Percentiles rank a stretch among this genome's conserved stretches.
Conservation (phyloP, 2,888 invertebrate species). For the Catocala sponsa region DNA sequence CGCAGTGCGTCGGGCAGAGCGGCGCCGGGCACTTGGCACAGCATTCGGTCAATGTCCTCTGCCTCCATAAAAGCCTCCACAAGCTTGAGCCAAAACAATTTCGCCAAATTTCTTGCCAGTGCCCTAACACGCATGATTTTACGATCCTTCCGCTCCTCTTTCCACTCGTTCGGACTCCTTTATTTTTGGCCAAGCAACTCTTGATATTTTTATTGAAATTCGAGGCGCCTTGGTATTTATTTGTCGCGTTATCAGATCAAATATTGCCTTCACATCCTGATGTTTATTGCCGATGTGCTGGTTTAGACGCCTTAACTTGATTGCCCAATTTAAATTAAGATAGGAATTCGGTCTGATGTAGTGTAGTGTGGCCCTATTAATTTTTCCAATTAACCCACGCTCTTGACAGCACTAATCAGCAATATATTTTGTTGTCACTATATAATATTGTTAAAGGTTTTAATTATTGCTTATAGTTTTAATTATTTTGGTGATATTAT, state of each 20-base stretch:
- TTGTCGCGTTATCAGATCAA: constrained; percentile 71
- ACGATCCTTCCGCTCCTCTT: constrained; percentile 72
- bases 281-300: constrained; percentile 57
- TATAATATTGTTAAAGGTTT: constrained; percentile 10
- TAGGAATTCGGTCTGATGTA: constrained; percentile 43
- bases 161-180: constrained; percentile 64
- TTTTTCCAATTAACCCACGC: constrained; percentile 35
- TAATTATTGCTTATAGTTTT: constrained; percentile 1
- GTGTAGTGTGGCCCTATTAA: constrained; percentile 39
- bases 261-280: constrained; percentile 62
- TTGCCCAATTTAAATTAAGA: constrained; percentile 42
- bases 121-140: constrained; percentile 83
- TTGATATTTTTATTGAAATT: constrained; percentile 75
- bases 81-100: constrained; percentile 85
- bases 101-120: constrained; percentile 83
- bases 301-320: constrained; percentile 50
- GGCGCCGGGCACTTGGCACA: constrained; percentile 86
- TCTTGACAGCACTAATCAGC: constrained; percentile 39
- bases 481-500: background rate
- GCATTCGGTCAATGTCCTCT: constrained; percentile 83
- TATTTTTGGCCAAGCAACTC: constrained; percentile 67
- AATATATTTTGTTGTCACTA: constrained; percentile 28
- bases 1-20: constrained; percentile 81
- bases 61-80: constrained; percentile 82
- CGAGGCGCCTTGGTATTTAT: constrained; percentile 69